Evolutionary conservation across 2,113 vertebrate genomes (phyloP), one percentile per base, ranked within the genome.

Genomic region (Etheostoma spectabile): DNA sequence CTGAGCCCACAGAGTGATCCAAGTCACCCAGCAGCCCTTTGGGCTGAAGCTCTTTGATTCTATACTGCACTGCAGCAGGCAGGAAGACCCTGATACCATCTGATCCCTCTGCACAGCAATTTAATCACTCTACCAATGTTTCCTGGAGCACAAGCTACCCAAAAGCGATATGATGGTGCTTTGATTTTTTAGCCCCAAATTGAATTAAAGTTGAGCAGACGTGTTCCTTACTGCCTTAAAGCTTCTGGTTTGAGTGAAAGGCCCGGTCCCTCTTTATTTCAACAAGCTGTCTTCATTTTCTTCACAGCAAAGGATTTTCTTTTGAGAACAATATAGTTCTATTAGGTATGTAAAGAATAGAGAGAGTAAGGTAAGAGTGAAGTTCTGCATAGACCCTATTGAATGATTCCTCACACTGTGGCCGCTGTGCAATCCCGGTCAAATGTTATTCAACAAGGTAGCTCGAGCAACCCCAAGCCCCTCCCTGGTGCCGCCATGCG

Each of bases 31-130:
- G 42, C 70, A 77, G 75, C 55, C 80, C 82, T 60, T 48, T 70
- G 68, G 70, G 65, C 66, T 11, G n/a, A 66, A 35, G 73, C 77
- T 77, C 80, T 88, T 77, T 89, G 71, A 90, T 83, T 85, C 67
- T 82, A 82, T 66, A 74, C 79, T 13, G 24, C 60, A 74, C 84
- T 74, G 61, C 60, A 83, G 66, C 51, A 63, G 74, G 55, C 82
- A 86, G 88, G 81, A 89, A 86, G 85, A 80, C 53, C 19, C 73
- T 84, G 85, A 86, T 89, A 72, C 66, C 60, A 86, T 83, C 71
- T 64, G 69, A 76, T 82, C 52, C 78, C 74, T 67, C 52, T 80
- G 85, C 80, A 75, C n/a, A 2, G 69, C 73, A 67, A 81, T 79
- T 83, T 80, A 67, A 88, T 78, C 77, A 45, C 65, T 42, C 68